These are phyloP conservation scores for Coenonympha arcania DNA, from an alignment of 2,888 invertebrate species.

Conservation along the genomic window DNA sequence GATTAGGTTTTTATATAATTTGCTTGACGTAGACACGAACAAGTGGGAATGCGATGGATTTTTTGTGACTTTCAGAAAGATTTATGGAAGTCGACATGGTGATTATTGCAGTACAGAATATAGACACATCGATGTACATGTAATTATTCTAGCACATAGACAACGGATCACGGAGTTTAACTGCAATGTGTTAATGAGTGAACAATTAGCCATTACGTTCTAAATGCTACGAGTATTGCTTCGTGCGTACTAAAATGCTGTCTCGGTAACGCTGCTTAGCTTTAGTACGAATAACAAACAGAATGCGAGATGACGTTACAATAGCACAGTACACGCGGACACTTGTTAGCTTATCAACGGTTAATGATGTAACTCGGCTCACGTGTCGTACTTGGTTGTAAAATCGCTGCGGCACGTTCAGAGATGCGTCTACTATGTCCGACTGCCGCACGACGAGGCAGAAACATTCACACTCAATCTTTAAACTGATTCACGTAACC, in stretches of 20 bases:
- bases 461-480: neutral
- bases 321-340: conserved; percentile 4
- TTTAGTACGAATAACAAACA: conserved; percentile 12
- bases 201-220: conserved; percentile 3
- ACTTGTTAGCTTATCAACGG: conserved; percentile 11
- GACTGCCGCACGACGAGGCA: conserved; percentile 40
- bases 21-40: neutral
- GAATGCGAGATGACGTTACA: neutral
- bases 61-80: too few species aligned
- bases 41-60: too few species aligned
- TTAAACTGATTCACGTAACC: too few species aligned
- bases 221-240: neutral
- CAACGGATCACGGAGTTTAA: conserved; percentile 3
- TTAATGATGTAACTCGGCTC: conserved; percentile 24
- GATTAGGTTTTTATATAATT: too few species aligned
- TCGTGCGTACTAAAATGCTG: neutral
- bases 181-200: conserved; percentile 3
- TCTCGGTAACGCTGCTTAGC: too few species aligned
- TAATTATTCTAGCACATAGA: conserved; percentile 10
- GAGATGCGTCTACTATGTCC: conserved; percentile 55
- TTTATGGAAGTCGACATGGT: neutral
- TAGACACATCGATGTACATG: neutral
- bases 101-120: neutral
- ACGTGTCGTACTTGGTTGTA: conserved; percentile 57
- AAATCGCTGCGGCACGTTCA: conserved; percentile 65